A percentile compares a stretch with the other conserved stretches of the same genome.
Evolutionary conservation across 2,888 invertebrate genomes (phyloP).

Genomic region (Sclerodermus sp.): DNA sequence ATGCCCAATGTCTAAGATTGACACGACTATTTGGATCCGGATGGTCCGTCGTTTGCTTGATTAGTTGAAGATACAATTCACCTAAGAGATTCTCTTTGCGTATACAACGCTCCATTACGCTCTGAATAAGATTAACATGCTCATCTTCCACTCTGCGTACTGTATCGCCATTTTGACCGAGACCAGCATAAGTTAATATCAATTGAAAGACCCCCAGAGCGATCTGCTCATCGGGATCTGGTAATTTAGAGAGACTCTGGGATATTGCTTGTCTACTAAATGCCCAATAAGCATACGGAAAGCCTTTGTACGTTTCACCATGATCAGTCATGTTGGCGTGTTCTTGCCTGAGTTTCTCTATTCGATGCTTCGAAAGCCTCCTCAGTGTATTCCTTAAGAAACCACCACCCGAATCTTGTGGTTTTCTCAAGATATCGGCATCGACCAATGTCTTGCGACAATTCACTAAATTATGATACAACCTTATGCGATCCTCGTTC

Average conservation of each 20-base stretch:
- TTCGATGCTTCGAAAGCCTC: conserved; percentile 79
- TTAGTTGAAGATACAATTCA: conserved; percentile 88
- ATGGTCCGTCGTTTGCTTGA: conserved; percentile 92
- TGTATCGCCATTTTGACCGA: conserved; percentile 71
- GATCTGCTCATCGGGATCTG: conserved; percentile 83
- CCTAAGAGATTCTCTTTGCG: conserved; percentile 84
- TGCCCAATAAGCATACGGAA: conserved; percentile 86
- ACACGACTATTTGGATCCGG: conserved; percentile 87
- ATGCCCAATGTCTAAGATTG: conserved; percentile 89
- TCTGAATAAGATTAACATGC: conserved; percentile 85
- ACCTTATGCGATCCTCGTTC: conserved; percentile 82
- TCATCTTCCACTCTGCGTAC: conserved; percentile 81
- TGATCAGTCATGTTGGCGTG: conserved; percentile 67
- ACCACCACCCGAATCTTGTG: conserved; percentile 80
- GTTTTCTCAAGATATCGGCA: conserved; percentile 78
- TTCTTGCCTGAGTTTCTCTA: conserved; percentile 76
- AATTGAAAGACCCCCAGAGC: conserved; percentile 87
- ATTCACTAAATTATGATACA: conserved; percentile 85
- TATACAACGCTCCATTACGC: conserved; percentile 87
- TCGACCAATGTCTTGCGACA: conserved; percentile 83
- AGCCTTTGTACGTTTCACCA: conserved; percentile 85
- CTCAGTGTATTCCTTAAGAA: conserved; percentile 87
- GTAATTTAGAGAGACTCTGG: conserved; percentile 81
- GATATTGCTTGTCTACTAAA: conserved; percentile 80
- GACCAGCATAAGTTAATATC: conserved; percentile 85